These are phyloP conservation scores for Hyphantria cunea DNA, from an alignment of 1,140 invertebrate genomes.

Conservation along the genomic window DNA sequence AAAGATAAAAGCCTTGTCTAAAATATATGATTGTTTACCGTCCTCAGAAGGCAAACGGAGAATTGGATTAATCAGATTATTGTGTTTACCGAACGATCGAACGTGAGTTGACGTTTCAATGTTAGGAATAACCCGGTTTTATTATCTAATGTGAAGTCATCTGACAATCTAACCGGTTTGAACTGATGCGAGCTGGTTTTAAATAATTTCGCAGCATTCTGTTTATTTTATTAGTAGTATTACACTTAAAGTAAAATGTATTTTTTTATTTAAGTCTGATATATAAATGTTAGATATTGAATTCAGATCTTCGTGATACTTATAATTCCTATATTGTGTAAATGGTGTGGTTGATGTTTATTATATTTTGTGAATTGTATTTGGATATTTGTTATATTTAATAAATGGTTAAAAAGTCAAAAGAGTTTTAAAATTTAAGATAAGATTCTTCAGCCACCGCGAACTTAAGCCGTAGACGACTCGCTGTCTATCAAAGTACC, in stretches of 20 bases:
- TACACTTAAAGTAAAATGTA: neutral
- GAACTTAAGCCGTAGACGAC: too few species aligned
- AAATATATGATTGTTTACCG: too few species aligned
- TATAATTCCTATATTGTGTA: neutral
- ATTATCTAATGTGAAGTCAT: neutral
- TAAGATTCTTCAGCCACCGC: too few species aligned
- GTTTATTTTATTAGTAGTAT: neutral
- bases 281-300: too few species aligned
- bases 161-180: neutral
- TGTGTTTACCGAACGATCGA: neutral
- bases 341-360: neutral
- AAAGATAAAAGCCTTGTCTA: too few species aligned
- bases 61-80: too few species aligned
- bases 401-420: neutral
- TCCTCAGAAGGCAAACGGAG: too few species aligned
- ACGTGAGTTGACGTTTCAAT: neutral
- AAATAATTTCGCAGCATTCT: neutral
- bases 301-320: neutral
- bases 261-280: neutral
- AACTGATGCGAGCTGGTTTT: neutral
- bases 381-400: neutral
- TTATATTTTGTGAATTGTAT: neutral
- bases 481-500: too few species aligned
- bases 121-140: neutral
- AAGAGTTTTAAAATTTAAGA: too few species aligned